These are phyloP conservation scores for Cyanistes caeruleus DNA, from an alignment of 2,113 vertebrate genomes.

Conservation along the genomic window DNA sequence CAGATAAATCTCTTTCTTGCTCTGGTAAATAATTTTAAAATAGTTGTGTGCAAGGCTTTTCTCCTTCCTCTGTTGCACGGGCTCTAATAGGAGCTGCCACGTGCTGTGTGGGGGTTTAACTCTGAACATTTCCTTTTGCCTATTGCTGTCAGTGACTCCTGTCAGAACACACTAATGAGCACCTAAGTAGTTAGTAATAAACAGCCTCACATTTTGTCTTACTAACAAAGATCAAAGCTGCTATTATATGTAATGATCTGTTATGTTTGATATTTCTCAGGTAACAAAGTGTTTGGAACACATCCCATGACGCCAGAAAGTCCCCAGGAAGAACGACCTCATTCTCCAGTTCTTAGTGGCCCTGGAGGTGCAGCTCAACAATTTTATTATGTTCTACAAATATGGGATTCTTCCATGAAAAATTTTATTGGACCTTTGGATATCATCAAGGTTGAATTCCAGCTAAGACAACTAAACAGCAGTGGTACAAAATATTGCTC, in stretches of 20 bases:
- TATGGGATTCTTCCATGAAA: constrained; percentile 33
- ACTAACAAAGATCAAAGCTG: constrained; percentile 19
- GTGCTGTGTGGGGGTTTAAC: neutral
- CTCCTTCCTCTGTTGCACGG: neutral
- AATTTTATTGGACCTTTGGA: constrained; percentile 58
- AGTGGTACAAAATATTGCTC: constrained; percentile 11
- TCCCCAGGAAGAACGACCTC: neutral
- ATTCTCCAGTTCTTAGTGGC: neutral
- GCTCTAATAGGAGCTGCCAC: neutral
- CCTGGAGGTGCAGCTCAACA: constrained; percentile 30
- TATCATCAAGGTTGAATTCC: constrained; percentile 36
- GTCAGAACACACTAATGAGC: constrained; percentile 24
- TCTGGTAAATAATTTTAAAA: neutral
- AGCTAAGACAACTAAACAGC: constrained; percentile 47
- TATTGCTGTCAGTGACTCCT: neutral
- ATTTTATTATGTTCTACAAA: constrained; percentile 19
- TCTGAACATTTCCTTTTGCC: neutral
- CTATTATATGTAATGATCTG: constrained; percentile 35
- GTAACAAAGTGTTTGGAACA: constrained; percentile 34
- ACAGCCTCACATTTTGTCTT: constrained; percentile 51
- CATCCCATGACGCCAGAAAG: constrained; percentile 23
- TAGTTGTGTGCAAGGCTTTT: neutral
- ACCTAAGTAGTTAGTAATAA: constrained; percentile 42
- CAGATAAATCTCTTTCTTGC: neutral
- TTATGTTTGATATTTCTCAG: constrained; percentile 66